phyloP scores from a whole-genome alignment of 2,797 vertebrate genomes.

The Sebastes vulpes region DNA sequence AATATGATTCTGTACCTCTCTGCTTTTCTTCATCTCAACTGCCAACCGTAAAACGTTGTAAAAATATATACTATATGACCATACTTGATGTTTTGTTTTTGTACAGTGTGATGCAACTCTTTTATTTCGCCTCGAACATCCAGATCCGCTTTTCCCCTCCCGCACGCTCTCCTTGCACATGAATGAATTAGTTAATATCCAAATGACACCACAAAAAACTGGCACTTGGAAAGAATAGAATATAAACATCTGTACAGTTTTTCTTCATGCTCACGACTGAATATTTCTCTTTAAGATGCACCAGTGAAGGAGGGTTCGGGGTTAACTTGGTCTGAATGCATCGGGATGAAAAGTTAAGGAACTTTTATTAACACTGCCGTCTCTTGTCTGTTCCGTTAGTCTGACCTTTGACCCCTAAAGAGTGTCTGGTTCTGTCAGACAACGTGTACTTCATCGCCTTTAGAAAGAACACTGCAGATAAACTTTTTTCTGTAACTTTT shows the following conservation, averaged over 20 bases:
- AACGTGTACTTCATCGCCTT: conserved; percentile 22
- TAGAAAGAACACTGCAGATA: conserved; percentile 69
- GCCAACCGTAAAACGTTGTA: conserved; percentile 59
- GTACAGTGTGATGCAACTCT: conserved; percentile 70
- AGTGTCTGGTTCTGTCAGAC: conserved; percentile 6
- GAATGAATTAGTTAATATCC: conserved; percentile 76
- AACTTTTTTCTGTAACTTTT: conserved; percentile 44
- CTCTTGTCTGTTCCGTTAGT: conserved; percentile 30
- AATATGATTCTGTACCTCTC: conserved; percentile 44
- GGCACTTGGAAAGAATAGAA: conserved; percentile 84
- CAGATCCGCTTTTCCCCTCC: conserved; percentile 19
- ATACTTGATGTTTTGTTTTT: conserved; percentile 61
- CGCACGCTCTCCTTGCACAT: conserved; percentile 38
- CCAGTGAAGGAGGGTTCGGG: conserved; percentile 49
- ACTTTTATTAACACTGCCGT: conserved; percentile 48
- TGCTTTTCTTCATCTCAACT: conserved; percentile 46
- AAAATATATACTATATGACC: conserved; percentile 81
- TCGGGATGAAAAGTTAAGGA: conserved; percentile 38
- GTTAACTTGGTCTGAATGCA: conserved; percentile 43
- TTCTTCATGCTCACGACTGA: conserved; percentile 81
- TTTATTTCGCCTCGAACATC: conserved; percentile 39
- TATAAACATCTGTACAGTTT: conserved; percentile 85
- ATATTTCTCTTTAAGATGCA: conserved; percentile 74
- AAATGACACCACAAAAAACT: conserved; percentile 81
- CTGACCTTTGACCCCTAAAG: conserved; percentile 23